phyloP scores from a whole-genome alignment of 2,113 vertebrate species.

The Noturus placidus region DNA sequence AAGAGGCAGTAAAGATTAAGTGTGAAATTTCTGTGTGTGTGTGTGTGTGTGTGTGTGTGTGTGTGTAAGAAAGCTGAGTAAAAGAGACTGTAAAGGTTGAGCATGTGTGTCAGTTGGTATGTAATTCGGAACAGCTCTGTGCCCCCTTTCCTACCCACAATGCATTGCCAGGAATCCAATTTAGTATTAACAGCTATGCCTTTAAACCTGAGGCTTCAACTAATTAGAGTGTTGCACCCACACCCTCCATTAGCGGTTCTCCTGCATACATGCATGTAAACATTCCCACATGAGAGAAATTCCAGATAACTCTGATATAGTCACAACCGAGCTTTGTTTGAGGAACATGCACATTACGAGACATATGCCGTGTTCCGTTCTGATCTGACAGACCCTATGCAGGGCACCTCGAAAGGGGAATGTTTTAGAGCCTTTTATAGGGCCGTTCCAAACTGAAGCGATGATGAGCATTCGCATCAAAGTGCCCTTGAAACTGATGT shows the following conservation, averaged over 20 bases:
- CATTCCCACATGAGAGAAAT: neutral
- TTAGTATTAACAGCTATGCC: neutral
- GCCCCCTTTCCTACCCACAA: neutral
- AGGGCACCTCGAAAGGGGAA: neutral
- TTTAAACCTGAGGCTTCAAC: neutral
- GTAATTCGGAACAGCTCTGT: slow-evolving; percentile 1
- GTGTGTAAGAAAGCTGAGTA: neutral
- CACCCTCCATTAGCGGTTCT: neutral
- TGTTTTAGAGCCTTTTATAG: too few relatives aligned
- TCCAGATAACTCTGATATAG: neutral
- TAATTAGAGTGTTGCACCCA: neutral
- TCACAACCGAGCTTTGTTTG: neutral
- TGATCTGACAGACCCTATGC: neutral
- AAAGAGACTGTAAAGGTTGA: neutral
- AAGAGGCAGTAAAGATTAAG: neutral
- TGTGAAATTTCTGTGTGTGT: neutral
- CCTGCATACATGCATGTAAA: neutral
- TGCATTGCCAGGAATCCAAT: neutral
- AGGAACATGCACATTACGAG: neutral
- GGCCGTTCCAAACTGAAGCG: neutral
- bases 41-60: neutral
- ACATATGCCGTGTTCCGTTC: neutral
- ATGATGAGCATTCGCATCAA: neutral
- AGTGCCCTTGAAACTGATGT: neutral
- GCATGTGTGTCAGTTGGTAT: neutral